Evolutionary conservation across 2,888 invertebrate species (phyloP).

Genomic region (Drosophila maculinotata): DNA sequence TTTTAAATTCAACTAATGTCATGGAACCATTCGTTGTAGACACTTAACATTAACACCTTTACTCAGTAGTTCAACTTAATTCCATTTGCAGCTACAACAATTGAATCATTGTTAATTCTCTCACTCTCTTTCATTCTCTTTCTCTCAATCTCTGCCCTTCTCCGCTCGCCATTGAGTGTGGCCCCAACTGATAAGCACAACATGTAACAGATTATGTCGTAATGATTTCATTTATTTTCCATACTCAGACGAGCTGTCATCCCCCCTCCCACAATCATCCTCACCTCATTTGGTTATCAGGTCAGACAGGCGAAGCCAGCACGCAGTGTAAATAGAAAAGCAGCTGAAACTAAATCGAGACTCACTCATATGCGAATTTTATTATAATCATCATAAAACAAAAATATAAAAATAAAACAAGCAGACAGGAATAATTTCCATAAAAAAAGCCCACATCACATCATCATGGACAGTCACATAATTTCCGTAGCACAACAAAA

Average conservation of each 20-base stretch:
- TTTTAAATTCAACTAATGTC: not conserved
- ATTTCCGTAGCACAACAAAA: conserved; percentile 7
- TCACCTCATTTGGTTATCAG: conserved; percentile 39
- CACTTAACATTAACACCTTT: conserved; percentile 1
- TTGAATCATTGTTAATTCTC: conserved; percentile 17
- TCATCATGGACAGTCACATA: not conserved
- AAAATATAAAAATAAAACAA: conserved; percentile 1
- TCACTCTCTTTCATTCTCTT: not conserved
- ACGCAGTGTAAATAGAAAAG: conserved; percentile 18
- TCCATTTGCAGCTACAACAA: conserved; percentile 4
- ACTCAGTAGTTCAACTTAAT: not conserved
- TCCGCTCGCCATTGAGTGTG: not conserved
- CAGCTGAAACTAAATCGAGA: conserved; percentile 1
- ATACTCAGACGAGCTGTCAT: conserved; percentile 15
- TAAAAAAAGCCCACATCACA: conserved; percentile 5
- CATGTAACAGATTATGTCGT: conserved; percentile 38
- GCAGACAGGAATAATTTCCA: conserved; percentile 8
- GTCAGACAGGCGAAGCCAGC: conserved; percentile 4
- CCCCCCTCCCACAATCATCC: not conserved
- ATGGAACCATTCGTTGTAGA: not conserved
- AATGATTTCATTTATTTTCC: conserved; percentile 55
- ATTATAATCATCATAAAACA: conserved; percentile 6
- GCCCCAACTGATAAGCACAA: conserved; percentile 36
- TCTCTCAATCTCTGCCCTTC: not conserved
- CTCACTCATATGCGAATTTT: conserved; percentile 2